Conservation (phyloP, 2,888 invertebrate genomes). For the Cartodere bifasciata region DNA sequence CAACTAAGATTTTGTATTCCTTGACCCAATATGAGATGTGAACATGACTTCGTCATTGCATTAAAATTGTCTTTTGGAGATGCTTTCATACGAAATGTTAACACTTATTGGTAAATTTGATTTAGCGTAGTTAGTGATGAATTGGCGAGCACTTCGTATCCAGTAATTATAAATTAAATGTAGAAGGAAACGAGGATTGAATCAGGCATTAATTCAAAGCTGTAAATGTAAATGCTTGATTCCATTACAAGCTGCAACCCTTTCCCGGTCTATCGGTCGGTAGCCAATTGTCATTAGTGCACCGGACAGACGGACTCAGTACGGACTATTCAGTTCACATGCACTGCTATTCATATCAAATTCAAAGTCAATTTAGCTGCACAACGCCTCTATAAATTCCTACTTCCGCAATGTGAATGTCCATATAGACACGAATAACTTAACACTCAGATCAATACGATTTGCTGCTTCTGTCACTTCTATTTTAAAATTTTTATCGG, state of each 20-base stretch:
- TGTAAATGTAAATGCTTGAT: slow-evolving; percentile 29
- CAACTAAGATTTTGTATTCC: no score
- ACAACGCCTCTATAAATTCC: slow-evolving; percentile 28
- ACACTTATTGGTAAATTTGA: no score
- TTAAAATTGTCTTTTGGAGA: no score
- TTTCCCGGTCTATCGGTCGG: slow-evolving; percentile 19
- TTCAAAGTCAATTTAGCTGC: slow-evolving; percentile 30
- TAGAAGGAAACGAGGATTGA: slow-evolving; percentile 10
- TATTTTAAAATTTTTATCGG: no score
- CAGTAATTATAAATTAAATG: slow-evolving; percentile 9
- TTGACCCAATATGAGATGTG: no score
- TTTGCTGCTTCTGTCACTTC: no score
- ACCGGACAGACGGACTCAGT: slow-evolving; percentile 25
- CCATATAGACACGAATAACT: slow-evolving; percentile 21
- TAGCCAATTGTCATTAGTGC: slow-evolving; percentile 32
- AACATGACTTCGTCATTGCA: no score
- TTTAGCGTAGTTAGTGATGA: no score
- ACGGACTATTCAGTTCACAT: slow-evolving; percentile 24
- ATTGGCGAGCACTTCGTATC: no score
- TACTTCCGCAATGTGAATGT: slow-evolving; percentile 25
- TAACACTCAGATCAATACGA: slow-evolving; percentile 11
- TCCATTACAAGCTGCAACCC: slow-evolving; percentile 25
- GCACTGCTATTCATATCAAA: slow-evolving; percentile 30
- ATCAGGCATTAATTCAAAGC: slow-evolving; percentile 20
- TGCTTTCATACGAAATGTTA: no score